Evolutionary conservation across 2,797 vertebrate genomes (phyloP), one percentile per base, ranked within the genome.

Genomic region (Prunella strophiata): DNA sequence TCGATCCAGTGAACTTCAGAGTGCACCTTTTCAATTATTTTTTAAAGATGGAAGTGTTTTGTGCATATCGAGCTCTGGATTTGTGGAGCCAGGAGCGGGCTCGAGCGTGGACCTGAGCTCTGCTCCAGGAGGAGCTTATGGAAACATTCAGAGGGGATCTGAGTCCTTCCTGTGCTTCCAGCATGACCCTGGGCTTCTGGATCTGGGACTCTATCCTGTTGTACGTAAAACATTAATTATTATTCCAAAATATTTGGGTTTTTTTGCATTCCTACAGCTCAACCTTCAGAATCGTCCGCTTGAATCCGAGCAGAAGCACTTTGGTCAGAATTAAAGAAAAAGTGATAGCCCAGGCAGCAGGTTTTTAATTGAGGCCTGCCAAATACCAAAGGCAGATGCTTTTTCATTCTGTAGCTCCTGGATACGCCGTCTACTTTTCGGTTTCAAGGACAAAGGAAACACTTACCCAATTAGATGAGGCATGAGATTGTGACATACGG

Each of bases 391-490:
- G 93, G 88, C 91, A 97, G 96, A 96, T 95, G 85, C 85, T 94
- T 95, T 94, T 95, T 94, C 88, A 91, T 95, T 88, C 94, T 94
- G 92, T 92, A 88, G 95, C 89, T 87, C 81, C 89, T 94, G 78
- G 76, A 92, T 95, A 91, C 93, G 72, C 80, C 40, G 88, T 94
- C 93, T 95, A 91, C 92, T 96, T 97, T 90, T 91, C 34, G 65
- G 91, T 96, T 97, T 97, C 96, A 97, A 98, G 96, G 97, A 96
- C 96, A 97, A 96, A 96, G 95, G 87, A 97, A 97, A 92, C 95
- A 94, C 94, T 97, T 94, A 95, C 89, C 92, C 96, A 97, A 97
- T 98, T 97, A 98, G 95, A 97, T 85, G 90, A 96, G 86, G 95
- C 93, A 94, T 94, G 92, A 96, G 94, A 94, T 96, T 91, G 91